Evolutionary conservation across 2,113 vertebrate genomes (phyloP), one percentile per base, ranked within the genome.

Genomic region (Apodemus speciosus): DNA sequence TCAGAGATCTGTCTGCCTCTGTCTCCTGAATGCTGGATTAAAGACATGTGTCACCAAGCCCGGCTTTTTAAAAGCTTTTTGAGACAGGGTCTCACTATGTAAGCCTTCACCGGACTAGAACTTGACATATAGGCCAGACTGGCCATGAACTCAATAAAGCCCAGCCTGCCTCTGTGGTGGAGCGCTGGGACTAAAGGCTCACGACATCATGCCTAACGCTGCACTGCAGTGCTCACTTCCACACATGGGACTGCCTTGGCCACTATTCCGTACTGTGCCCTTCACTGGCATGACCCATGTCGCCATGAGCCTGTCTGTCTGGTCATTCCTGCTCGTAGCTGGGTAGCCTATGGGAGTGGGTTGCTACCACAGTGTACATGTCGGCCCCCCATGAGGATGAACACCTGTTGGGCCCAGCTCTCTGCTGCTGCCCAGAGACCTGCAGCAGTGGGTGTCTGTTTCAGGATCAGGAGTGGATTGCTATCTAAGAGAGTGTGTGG

Each of bases 321-420:
- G 73, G 76, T 6, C 6, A 16, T 46, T 60, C 38, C 66, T 90
- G 21, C 9, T 46, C 18, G 10, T 23, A 6, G 71, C 85, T 21
- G 27, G 5, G 6, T 7, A n/a, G 62, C 20, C 49, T 53, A 68
- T 0, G 0, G 15, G 75, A 4, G 2, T 30, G 27, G 27, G 38
- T 23, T n/a, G 32, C 75, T 21, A 4, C 80, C 80, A 21, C 20
- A n/a, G n/a, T 49, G 38, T 23, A 18, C 62, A 69, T 9, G 3
- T 30, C 72, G 1, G 21, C 14, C 32, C n/a, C 46, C 23, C 13
- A 56, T 85, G 53, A 35, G 60, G 73, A 56, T n/a, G 27, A 84
- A 25, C 15, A 27, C n/a, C 43, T 60, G 2, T 11, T 9, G 60
- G 64, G 7, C 77, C 35, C 16, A 32, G 56, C 51, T 90, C 46